Conservation (phyloP, 2,113 vertebrate genomes). For the Lophura nycthemera region DNA sequence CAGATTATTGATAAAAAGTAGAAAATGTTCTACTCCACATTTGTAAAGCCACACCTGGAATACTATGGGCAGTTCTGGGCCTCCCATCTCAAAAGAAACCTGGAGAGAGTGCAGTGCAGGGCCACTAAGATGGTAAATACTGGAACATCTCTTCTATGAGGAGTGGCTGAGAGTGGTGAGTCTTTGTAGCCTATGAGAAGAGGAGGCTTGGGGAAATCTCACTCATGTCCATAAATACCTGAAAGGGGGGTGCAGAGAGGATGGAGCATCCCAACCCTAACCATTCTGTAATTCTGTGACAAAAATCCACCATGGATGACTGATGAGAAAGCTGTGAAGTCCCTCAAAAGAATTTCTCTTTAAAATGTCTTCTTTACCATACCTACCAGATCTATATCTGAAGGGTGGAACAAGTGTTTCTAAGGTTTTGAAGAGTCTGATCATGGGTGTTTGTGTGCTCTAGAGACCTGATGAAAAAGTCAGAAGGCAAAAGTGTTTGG, state of each 20-base stretch:
- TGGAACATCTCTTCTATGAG: not conserved
- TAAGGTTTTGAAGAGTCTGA: not conserved
- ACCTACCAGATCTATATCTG: not conserved
- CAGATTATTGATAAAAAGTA: not conserved
- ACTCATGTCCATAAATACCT: not conserved
- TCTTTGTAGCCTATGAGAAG: not conserved
- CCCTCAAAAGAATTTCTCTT: not conserved
- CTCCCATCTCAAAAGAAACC: not conserved
- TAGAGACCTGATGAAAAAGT: rapidly evolving
- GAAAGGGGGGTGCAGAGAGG: not conserved
- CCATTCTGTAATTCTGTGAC: not conserved
- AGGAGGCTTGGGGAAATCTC: not conserved
- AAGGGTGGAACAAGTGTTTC: not conserved
- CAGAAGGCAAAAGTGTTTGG: not conserved
- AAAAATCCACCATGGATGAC: not conserved
- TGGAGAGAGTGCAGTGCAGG: not conserved
- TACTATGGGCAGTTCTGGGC: not conserved
- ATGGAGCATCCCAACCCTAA: too few relatives aligned
- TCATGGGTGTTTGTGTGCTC: not conserved
- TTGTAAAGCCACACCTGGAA: not conserved
- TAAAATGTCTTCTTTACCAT: not conserved
- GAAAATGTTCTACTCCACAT: not conserved
- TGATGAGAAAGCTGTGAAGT: not conserved
- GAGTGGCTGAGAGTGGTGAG: not conserved
- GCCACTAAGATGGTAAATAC: not conserved